Evolutionary conservation across 2,797 vertebrate genomes (phyloP), one percentile per base, ranked within the genome.

Genomic region (Pelodytes ibericus): DNA sequence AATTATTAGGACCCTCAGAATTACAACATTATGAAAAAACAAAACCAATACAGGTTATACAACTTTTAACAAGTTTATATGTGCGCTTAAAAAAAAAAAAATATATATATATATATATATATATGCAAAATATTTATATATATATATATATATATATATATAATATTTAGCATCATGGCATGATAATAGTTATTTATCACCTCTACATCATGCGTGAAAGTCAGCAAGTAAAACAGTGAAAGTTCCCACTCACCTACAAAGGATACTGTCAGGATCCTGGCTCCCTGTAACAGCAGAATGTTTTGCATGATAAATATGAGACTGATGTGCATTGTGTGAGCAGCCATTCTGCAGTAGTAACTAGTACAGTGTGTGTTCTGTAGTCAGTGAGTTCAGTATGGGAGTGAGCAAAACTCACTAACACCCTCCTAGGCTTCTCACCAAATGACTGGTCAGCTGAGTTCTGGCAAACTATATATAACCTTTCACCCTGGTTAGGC

Each of bases 181-280:
- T 36, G 33, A 11, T 6, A 36, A 36, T 11, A 36, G 5, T 36
- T 36, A 5, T 36, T 36, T 36, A 36, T 11, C 33, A 36, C 5
- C 5, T 5, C 5, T 6, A 36, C 33, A 36, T 36, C 33, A 11
- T 36, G 5, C 1, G 11, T 36, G 5, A 36, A 36, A 36, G 11
- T 11, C 5, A 36, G 1, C 5, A 36, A 5, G 11, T 36, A 36
- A 36, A n/a, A 61, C 8, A 33, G 24, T 1, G 11, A n/a, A n/a
- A n/a, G n/a, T n/a, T n/a, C n/a, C n/a, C n/a, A 63, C 81, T 81
- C 44, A 83, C 79, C 77, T 4, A 79, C 0, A 0, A 69, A 61
- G 22, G 36, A 70, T 0, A 71, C 3, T 6, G 83, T 77, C 2
- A 83, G 59, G 41, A 81, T 82, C 69, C 69, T 81, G 66, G 81